Evolutionary conservation across 2,113 vertebrate species (phyloP).

Genomic region (Aphelocoma coerulescens): DNA sequence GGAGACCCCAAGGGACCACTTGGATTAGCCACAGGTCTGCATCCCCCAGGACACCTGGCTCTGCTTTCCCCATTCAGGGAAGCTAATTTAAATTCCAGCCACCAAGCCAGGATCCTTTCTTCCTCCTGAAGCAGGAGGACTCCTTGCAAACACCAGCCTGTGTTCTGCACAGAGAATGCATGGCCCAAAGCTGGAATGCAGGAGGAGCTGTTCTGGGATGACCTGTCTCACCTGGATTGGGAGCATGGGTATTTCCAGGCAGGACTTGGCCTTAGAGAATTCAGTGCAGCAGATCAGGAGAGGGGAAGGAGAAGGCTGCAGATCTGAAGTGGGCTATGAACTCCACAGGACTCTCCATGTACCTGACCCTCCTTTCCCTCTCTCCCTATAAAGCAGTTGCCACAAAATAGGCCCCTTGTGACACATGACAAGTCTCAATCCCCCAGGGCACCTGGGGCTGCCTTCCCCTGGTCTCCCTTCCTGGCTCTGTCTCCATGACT

Average conservation of each 20-base stretch:
- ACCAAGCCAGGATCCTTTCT: background rate
- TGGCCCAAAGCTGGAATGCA: background rate
- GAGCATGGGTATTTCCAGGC: background rate
- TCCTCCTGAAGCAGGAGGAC: background rate
- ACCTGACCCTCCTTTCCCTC: background rate
- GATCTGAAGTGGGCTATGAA: background rate
- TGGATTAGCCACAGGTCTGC: background rate
- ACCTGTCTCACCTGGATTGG: background rate
- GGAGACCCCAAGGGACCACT: background rate
- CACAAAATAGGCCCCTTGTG: background rate
- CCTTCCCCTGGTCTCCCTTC: background rate
- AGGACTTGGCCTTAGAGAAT: background rate
- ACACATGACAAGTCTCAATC: background rate
- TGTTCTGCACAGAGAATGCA: background rate
- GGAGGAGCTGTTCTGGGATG: background rate
- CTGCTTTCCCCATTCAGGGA: constrained; percentile 30
- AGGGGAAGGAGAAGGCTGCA: background rate
- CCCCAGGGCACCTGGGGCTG: background rate
- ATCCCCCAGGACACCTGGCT: constrained; percentile 1
- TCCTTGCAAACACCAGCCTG: background rate
- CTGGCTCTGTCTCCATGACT: background rate
- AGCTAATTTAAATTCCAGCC: constrained; percentile 30
- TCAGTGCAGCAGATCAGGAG: background rate
- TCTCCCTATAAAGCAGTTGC: background rate
- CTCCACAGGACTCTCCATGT: background rate